phyloP scores from a whole-genome alignment of 2,888 invertebrate genomes.

The Ormyrus rosae region DNA sequence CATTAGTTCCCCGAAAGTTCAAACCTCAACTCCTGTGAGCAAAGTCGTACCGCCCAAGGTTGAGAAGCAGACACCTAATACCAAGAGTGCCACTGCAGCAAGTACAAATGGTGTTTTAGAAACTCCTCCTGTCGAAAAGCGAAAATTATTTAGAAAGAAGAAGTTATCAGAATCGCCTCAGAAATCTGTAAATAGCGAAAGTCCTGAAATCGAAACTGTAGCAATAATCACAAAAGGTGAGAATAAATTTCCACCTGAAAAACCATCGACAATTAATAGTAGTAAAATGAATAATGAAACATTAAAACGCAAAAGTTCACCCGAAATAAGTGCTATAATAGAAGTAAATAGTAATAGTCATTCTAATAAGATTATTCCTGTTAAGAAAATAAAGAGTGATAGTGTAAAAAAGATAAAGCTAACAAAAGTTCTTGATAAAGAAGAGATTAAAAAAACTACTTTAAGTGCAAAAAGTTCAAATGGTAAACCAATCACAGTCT shows the following conservation, averaged over 20 bases:
- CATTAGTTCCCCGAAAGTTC: conserved; percentile 6
- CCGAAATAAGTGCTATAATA: conserved; percentile 16
- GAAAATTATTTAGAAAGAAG: conserved; percentile 47
- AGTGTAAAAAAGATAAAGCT: conserved; percentile 39
- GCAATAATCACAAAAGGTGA: conserved; percentile 8
- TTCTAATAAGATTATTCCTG: conserved; percentile 20
- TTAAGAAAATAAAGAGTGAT: conserved; percentile 38
- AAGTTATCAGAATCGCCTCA: conserved; percentile 6
- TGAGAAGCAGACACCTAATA: conserved; percentile 43
- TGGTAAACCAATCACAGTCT: conserved; percentile 12
- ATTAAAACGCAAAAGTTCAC: background rate
- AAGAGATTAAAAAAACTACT: conserved; percentile 35
- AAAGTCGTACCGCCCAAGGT: conserved; percentile 41
- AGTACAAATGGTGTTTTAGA: conserved; percentile 46
- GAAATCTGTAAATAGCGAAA: conserved; percentile 43
- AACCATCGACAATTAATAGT: background rate
- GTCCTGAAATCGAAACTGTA: background rate
- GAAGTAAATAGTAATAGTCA: conserved; percentile 27
- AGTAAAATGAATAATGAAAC: background rate
- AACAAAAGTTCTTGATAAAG: conserved; percentile 42
- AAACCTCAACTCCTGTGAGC: conserved; percentile 5
- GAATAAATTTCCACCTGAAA: conserved; percentile 41
- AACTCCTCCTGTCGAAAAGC: conserved; percentile 31
- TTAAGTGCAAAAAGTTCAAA: conserved; percentile 18
- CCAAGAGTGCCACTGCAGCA: conserved; percentile 2